Percentiles rank a stretch among this genome's conserved stretches.
These are phyloP conservation scores for Erynnis tages DNA, from an alignment of 2,888 invertebrate species.

Conservation along the genomic window DNA sequence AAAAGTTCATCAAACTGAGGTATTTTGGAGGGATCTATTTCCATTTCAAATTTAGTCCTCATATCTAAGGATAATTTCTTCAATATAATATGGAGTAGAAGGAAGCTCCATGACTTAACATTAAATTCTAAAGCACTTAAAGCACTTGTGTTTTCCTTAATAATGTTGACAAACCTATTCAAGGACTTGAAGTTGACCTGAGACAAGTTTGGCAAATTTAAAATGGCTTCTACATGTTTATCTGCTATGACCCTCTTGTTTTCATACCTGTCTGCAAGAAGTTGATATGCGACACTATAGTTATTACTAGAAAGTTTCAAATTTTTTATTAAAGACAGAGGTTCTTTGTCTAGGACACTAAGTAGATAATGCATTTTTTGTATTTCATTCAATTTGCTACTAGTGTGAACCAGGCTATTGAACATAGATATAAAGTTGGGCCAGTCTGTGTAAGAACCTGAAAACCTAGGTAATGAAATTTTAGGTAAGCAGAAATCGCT, in stretches of 20 bases:
- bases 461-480: conserved; percentile 7
- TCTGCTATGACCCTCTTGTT: conserved; percentile 9
- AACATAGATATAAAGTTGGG: conserved; percentile 3
- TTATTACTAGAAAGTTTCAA: conserved; percentile 1
- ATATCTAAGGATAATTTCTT: conserved; percentile 5
- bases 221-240: conserved; percentile 5
- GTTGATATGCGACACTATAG: background rate
- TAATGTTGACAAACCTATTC: conserved; percentile 1
- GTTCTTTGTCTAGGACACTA: conserved; percentile 5
- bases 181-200: background rate
- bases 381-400: background rate
- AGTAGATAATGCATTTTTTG: conserved; percentile 11
- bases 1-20: conserved; percentile 1
- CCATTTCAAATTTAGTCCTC: conserved; percentile 5
- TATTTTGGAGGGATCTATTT: background rate
- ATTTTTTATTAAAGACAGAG: conserved; percentile 3
- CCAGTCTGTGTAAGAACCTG: conserved; percentile 11
- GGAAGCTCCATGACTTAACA: conserved; percentile 7
- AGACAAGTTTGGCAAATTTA: conserved; percentile 1
- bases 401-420: background rate
- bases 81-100: background rate
- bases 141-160: conserved; percentile 2
- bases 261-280: background rate
- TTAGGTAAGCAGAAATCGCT: conserved; percentile 4
- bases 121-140: background rate